Evolutionary conservation across 2,888 invertebrate species (phyloP), one percentile per base, ranked within the genome.

Genomic region (Oscheius myriophilus): DNA sequence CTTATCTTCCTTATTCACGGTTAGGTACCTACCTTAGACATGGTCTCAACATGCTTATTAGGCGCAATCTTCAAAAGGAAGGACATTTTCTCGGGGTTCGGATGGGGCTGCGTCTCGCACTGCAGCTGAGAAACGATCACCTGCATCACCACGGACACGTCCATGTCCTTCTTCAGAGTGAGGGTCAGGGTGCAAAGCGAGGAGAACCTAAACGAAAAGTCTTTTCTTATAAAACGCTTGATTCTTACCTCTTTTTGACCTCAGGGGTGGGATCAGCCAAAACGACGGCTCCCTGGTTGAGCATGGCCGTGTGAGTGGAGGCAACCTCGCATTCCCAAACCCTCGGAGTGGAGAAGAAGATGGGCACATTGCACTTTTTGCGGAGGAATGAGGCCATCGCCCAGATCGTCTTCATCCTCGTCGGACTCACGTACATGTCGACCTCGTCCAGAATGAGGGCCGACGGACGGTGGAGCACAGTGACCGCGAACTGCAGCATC

Each of bases 381-480:
- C 55, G 54, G n/a, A 65, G 65, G 33, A 65, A 18, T 11, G 39
- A 52, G 42, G 21, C 18, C 1, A 55, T 26, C 23, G 33, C 26
- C 65, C 65, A 65, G 39, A 65, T 45, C 23, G 25, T 55, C 43
- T 41, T 65, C 55, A 65, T 42, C 23, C 46, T 23, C 14, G 21
- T 46, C 7, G 65, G 65, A 26, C 55, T 26, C n/a, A 65, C 26
- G 43, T 43, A 65, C 16, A 23, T 25, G 46, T 65, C 65, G 11
- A 65, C 14, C 23, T 65, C 65, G 39, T 65, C 55, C 12, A 65
- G 41, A 14, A 65, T 21, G 9, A 65, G 21, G 9, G 18, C 42
- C 9, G 54, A 3, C 1, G 63, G 63, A 12, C 21, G 39, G 53
- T 63, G 39, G 26, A 63, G n/a, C 4, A 63, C 41, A 18, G 63